phyloP scores from a whole-genome alignment of 2,797 vertebrate species.

The Centroberyx gerrardi region DNA sequence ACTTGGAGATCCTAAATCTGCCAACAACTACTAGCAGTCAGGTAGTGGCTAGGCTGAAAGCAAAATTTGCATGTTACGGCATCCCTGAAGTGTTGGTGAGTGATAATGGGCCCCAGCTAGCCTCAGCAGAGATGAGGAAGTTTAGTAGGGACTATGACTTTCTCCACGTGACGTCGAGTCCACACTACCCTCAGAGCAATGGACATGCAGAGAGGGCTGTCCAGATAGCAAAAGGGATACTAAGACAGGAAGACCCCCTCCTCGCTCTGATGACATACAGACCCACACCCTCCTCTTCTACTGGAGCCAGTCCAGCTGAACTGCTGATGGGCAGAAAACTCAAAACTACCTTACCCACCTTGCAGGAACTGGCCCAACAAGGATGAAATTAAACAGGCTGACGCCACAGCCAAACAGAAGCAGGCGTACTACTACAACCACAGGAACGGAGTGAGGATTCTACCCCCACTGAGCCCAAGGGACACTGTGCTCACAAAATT shows the following conservation, averaged over 20 bases:
- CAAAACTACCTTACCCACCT: background rate
- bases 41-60: conserved; percentile 8
- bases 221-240: conserved; percentile 28
- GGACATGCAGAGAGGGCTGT: background rate
- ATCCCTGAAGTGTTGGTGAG: background rate
- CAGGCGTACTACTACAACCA: no score
- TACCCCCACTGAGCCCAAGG: no score
- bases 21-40: conserved; percentile 5
- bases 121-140: conserved; percentile 7
- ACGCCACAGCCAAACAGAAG: no score
- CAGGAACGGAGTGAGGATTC: no score
- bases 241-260: conserved; percentile 22
- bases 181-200: conserved; percentile 29
- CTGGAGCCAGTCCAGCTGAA: conserved; percentile 8
- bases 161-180: conserved; percentile 22
- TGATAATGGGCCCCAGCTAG: conserved; percentile 7
- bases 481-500: no score
- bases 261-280: conserved; percentile 31
- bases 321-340: conserved; percentile 35
- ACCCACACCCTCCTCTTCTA: conserved; percentile 12
- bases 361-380: background rate
- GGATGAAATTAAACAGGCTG: no score
- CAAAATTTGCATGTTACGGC: background rate
- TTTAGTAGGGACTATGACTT: conserved; percentile 17
- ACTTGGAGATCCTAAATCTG: background rate